Base-by-base conservation (phyloP, 2,797 vertebrate species). In the Okamejei kenojei region DNA sequence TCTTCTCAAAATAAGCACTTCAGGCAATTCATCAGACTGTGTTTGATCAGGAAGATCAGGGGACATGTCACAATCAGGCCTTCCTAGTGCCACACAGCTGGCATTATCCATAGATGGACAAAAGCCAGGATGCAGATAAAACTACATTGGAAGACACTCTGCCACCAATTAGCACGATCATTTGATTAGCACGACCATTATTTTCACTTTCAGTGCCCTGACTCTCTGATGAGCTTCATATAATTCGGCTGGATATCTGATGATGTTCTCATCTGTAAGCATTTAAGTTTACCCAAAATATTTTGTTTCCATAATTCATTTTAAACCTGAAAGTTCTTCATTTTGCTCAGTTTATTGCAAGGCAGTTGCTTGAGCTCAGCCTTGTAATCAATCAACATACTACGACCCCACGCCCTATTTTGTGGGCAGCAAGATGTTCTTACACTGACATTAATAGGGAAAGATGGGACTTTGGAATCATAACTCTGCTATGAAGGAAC, bases 51-150 rank as follows among this genome's bases (percentile, higher is more conserved):
- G 38, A 65, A 76, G 38, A 76, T 32, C 38, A 73, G 90, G 23
- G 45, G 26, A 35, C 26, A 0, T 92, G 90, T 92, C 23, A 76
- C 38, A 90, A 91, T 73, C 7, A 29, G 88, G 88, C 88, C 68
- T 45, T 91, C 35, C 23, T 45, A 73, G 38, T 38, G 32, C 9
- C 2, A 21, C 73, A 19, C 35, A 92, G 71, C 71, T 88, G 84
- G 84, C 90, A 92, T 35, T 23, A 15, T 45, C 29, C 45, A 74
- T 10, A 74, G 68, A 38, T 45, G 65, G 68, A 76, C 71, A 92
- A 92, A 92, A 71, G 23, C 71, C 65, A 92, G 68, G 45, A 4
- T 74, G 26, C 90, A 91, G 90, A 74, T 91, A 68, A 45, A 73
- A 91, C 32, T 91, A 91, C 35, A 26, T 38, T 74, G 11, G 71